These are phyloP conservation scores for Microcebus griseorufus DNA, from an alignment of 2,113 vertebrate species.

Conservation along the genomic window DNA sequence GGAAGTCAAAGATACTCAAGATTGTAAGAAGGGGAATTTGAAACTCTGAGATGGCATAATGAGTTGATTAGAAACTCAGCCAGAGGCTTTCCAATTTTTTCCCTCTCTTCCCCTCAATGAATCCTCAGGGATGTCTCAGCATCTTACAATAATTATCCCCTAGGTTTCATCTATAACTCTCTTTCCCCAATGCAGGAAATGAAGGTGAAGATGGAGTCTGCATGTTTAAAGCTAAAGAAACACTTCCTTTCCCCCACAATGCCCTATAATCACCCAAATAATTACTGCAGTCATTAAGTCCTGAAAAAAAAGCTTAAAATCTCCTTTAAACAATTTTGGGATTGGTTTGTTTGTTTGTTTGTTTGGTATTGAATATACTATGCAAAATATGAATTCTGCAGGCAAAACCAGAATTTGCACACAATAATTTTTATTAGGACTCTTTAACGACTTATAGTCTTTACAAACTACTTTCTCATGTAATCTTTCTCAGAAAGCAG, in stretches of 20 bases:
- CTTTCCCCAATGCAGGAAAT: not conserved
- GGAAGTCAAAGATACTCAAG: not conserved
- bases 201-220: not conserved
- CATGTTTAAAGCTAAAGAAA: not conserved
- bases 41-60: not conserved
- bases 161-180: not conserved
- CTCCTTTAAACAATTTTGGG: not conserved
- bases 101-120: not conserved
- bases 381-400: slow-evolving; percentile 34
- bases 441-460: slow-evolving; percentile 35
- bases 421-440: slow-evolving; percentile 46
- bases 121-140: not conserved
- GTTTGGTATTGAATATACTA: slow-evolving; percentile 10
- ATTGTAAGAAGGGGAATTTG: not conserved
- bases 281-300: not conserved
- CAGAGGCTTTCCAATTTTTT: not conserved
- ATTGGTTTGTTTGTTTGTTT: not conserved
- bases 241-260: not conserved
- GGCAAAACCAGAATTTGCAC: slow-evolving; percentile 47
- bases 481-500: slow-evolving; percentile 53
- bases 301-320: not conserved
- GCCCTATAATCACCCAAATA: not conserved
- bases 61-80: not conserved
- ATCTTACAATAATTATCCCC: not conserved
- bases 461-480: slow-evolving; percentile 46